Evolutionary conservation across 2,113 vertebrate species (phyloP).

Genomic region (Pungitius pungitius): DNA sequence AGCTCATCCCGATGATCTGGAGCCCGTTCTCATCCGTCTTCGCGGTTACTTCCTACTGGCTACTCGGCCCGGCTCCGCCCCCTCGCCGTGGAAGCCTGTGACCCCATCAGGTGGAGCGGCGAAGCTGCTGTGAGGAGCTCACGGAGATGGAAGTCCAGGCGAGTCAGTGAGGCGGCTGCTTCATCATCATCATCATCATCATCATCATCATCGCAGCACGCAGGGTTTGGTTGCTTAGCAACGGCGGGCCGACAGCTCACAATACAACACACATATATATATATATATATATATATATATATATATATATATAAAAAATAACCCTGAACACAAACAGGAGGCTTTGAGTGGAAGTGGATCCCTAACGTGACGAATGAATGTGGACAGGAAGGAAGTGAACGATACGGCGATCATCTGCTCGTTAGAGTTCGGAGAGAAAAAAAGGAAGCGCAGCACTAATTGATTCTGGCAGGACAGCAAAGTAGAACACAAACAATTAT

Average conservation of each 20-base stretch:
- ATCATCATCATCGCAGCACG: background rate
- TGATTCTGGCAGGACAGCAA: slow-evolving; percentile 44
- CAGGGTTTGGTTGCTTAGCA: too few relatives aligned
- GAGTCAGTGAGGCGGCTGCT: background rate
- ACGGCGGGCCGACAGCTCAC: too few relatives aligned
- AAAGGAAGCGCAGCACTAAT: slow-evolving; percentile 30
- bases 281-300: too few relatives aligned
- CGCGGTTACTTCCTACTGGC: too few relatives aligned
- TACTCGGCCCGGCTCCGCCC: too few relatives aligned
- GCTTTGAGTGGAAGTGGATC: slow-evolving; percentile 47
- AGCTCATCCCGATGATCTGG: too few relatives aligned
- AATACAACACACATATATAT: too few relatives aligned
- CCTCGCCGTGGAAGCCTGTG: too few relatives aligned
- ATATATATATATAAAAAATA: too few relatives aligned
- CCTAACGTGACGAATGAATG: slow-evolving; percentile 54
- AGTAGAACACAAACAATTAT: slow-evolving; percentile 59
- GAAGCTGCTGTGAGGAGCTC: background rate
- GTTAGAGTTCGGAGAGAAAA: slow-evolving; percentile 18
- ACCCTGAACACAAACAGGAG: slow-evolving; percentile 47
- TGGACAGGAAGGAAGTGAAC: slow-evolving; percentile 48
- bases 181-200: background rate
- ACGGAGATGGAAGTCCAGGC: background rate
- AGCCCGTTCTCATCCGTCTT: too few relatives aligned
- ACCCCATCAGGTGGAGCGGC: background rate
- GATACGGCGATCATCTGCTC: slow-evolving; percentile 43